Conservation (phyloP, 2,797 vertebrate species). For the Malurus leucopterus region DNA sequence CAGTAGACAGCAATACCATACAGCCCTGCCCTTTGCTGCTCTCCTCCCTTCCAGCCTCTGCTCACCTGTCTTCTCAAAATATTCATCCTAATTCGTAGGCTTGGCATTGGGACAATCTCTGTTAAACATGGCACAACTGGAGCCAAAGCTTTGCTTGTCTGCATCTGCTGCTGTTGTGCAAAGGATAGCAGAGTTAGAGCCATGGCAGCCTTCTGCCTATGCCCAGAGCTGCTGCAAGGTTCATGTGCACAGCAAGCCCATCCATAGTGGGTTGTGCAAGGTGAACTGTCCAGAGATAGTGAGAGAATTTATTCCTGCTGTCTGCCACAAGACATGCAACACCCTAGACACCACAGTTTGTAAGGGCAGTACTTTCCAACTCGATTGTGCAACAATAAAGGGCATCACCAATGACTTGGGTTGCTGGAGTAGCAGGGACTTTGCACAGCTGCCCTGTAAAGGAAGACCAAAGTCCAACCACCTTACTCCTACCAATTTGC, state of each 20-base stretch:
- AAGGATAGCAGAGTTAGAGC: not conserved
- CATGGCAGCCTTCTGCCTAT: not conserved
- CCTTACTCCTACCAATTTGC: not conserved
- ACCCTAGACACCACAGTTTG: not conserved
- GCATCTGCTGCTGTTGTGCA: not conserved
- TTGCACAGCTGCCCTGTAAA: not conserved
- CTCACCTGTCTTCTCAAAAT: not conserved
- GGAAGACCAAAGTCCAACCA: not conserved
- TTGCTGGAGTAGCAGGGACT: not conserved
- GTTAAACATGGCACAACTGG: not conserved
- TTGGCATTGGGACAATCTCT: not conserved
- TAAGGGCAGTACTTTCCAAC: not conserved
- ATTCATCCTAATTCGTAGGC: not conserved
- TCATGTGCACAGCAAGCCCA: fast-evolving
- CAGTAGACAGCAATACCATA: not conserved
- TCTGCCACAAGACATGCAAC: not conserved
- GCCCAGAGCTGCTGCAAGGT: not conserved
- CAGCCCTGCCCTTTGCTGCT: not conserved
- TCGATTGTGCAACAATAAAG: not conserved
- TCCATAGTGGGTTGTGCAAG: not conserved
- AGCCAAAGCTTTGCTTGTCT: not conserved
- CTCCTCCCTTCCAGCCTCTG: not conserved
- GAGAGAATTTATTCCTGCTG: not conserved
- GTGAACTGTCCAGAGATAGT: not conserved
- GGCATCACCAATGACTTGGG: not conserved